Base-by-base conservation (phyloP, 2,113 vertebrate species). In the Poeciliopsis occidentalis region DNA sequence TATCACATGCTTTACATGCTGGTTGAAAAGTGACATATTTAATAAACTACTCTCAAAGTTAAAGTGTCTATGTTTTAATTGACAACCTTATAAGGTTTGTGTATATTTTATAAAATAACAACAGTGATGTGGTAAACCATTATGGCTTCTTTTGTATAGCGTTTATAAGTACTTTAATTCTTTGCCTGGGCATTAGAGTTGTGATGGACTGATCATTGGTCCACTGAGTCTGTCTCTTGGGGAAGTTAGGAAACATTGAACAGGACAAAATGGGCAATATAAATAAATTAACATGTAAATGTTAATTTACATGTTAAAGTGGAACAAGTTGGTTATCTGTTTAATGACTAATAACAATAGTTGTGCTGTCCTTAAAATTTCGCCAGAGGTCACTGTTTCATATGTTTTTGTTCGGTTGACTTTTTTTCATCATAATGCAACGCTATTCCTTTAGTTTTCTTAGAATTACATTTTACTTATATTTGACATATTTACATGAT, bases 371-470 rank as follows among this genome's bases (percentile, higher is more conserved):
- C 7, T 0, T 22, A 2, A 29, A 3, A 32, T 66, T 79, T 87
- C 91, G 67, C 80, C 83, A 89, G 91, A 64, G 79, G 87, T 67
- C 90, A 80, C 71, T 74, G 26, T 74, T 84, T 62, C 12, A 81
- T 81, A 34, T 34, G 17, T 64, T 0, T 26, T 27, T 64, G 29
- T 11, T 10, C 0, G 51, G 22, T 24, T n/a, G 30, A 34, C 22
- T 32, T 32, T 32, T 29, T 24, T 24, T 11, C 4, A 1, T 15
- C 51, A 57, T 8, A 17, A 7, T 17, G 13, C 13, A 13, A 4
- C 13, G 29, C 19, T 44, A 24, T 15, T 19, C 65, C 10, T n/a
- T 57, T 57, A 7, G 24, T 57, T 24, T 54, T n/a, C 22, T 47
- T 57, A 57, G 22, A 24, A 10, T 57, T 57, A 11, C 5, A 57